Evolutionary conservation across 2,113 vertebrate species (phyloP), one percentile per base, ranked within the genome.

Genomic region (Lipophrys pholis): DNA sequence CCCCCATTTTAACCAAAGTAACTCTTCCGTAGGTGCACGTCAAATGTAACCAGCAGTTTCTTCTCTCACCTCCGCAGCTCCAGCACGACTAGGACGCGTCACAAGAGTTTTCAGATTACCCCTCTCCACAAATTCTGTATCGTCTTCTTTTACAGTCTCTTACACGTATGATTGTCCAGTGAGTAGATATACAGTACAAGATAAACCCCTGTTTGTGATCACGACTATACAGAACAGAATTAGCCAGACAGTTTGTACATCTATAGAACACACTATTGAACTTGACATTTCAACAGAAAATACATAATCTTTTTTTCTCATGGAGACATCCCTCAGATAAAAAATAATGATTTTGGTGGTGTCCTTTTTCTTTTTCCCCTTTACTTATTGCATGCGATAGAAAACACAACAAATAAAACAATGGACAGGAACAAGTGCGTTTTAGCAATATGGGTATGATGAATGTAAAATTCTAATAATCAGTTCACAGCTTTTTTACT

Each of bases 301-400:
- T 87, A 89, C 86, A 82, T 83, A 87, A 81, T 84, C 45, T 30
- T 30, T 30, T 30, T 30, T 88, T 82, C 76, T 83, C 12, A 73
- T 90, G 89, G 78, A 90, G 80, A 90, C 78, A 79, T 91, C 89
- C 80, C 69, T 87, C 76, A 85, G 84, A 89, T 87, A 91, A 87
- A 30, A 91, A 84, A 88, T 83, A 90, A 89, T 87, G 71, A 87
- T 82, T 73, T 85, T 84, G 83, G 78, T 84, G 82, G 74, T 69
- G 75, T 78, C 69, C 54, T 84, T 77, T 79, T 83, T 68, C 82
- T 79, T 45, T 60, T 48, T 61, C 78, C 35, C 64, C 51, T 77
- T 86, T 77, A 87, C 79, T 93, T 95, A 94, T 94, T 94, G 93
- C 93, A 94, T 92, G 93, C 91, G 87, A 89, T 92, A 89, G 76